Percentiles rank a stretch among this genome's conserved stretches.
These are phyloP conservation scores for Pseudomyrmex sp. DNA, from an alignment of 1,140 invertebrate species.

Conservation along the genomic window DNA sequence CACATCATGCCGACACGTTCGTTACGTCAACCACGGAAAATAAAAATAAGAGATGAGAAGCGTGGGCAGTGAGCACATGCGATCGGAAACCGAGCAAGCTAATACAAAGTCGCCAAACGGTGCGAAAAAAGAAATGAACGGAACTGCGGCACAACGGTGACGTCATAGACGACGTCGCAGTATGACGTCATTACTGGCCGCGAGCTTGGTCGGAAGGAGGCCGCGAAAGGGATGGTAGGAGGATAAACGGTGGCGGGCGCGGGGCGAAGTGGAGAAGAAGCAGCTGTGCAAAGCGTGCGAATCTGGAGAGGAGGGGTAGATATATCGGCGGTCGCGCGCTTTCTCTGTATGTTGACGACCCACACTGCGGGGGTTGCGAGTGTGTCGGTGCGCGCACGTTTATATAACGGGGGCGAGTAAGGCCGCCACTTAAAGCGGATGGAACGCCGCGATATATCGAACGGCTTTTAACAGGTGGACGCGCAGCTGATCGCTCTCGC, in stretches of 20 bases:
- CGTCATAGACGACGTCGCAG: constrained; percentile 82
- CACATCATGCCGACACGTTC: constrained; percentile 22
- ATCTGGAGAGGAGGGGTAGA: not conserved
- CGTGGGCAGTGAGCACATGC: constrained; percentile 21
- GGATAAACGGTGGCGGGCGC: constrained; percentile 54
- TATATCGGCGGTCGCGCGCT: constrained; percentile 47
- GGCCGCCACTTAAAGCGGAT: constrained; percentile 81
- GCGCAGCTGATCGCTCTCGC: constrained; percentile 41
- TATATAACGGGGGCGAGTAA: constrained; percentile 75
- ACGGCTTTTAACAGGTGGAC: constrained; percentile 75
- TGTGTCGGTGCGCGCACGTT: constrained; percentile 49
- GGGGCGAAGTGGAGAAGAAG: constrained; percentile 37
- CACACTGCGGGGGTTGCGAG: constrained; percentile 40
- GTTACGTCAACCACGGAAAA: constrained; percentile 37
- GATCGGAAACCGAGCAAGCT: constrained; percentile 1
- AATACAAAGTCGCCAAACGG: constrained; percentile 12
- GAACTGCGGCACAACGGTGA: constrained; percentile 84
- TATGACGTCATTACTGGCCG: constrained; percentile 78
- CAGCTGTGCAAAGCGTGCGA: constrained; percentile 61
- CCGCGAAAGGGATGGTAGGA: constrained; percentile 63
- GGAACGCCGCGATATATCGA: constrained; percentile 64
- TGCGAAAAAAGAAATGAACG: constrained; percentile 72
- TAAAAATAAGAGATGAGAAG: constrained; percentile 43
- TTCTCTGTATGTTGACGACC: constrained; percentile 67
- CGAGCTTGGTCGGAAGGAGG: constrained; percentile 64